phyloP scores from a whole-genome alignment of 2,888 invertebrate genomes.

The Metalampra italica region DNA sequence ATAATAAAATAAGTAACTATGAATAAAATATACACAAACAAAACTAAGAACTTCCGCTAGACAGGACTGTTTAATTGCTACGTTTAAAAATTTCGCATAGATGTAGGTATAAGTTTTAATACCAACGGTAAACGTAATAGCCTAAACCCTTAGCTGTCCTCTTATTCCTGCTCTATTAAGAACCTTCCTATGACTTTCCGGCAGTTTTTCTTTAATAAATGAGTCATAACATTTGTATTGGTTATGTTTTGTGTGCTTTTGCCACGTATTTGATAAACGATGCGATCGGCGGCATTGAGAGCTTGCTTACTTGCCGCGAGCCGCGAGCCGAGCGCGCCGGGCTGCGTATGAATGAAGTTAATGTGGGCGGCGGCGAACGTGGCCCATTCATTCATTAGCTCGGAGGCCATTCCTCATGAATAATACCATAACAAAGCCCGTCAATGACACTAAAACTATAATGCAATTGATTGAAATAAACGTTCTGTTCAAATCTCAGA shows the following conservation, averaged over 20 bases:
- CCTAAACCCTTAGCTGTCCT: no score
- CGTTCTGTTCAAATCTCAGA: constrained; percentile 7
- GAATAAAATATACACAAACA: no score
- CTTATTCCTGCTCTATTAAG: no score
- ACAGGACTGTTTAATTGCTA: no score
- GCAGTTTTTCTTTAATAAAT: no score
- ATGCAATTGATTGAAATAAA: constrained; percentile 12
- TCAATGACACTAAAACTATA: constrained; percentile 46
- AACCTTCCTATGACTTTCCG: no score
- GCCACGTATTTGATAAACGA: background rate
- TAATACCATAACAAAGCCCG: constrained; percentile 69
- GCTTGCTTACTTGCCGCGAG: no score
- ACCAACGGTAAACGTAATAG: no score
- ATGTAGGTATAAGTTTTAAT: no score
- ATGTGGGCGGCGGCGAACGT: constrained; percentile 61
- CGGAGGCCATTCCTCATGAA: constrained; percentile 71
- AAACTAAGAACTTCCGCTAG: no score
- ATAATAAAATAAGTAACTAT: background rate
- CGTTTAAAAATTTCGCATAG: no score
- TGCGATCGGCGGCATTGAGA: constrained; percentile 48
- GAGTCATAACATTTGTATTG: no score
- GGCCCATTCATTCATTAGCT: constrained; percentile 72
- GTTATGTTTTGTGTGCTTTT: background rate
- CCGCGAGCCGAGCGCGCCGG: constrained; percentile 52
- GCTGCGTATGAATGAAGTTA: constrained; percentile 68